Evolutionary conservation across 2,797 vertebrate genomes (phyloP), one percentile per base, ranked within the genome.

Genomic region (Sebastes jordani): DNA sequence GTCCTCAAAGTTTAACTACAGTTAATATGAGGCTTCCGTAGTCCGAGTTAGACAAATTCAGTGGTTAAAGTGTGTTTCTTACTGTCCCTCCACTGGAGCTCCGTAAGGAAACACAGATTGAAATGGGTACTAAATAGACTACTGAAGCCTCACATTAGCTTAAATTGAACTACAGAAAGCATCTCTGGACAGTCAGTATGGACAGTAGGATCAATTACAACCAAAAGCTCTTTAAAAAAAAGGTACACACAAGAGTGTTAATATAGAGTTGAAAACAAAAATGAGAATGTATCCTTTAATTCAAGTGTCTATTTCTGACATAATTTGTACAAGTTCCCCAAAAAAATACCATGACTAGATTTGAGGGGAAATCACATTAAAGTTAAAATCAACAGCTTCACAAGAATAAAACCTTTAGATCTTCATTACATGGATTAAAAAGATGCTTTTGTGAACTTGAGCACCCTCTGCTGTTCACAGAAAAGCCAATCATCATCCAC

Each of bases 381-480:
- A 22, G 3, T 34, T 46, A 46, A 72, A 71, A 30, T 36, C 2
- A 3, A 38, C 16, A 9, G 11, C n/a, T 4, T 64, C 34, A 20
- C 11, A 30, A 59, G 9, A 22, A 32, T 52, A 56, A 77, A 76
- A 62, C 13, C 36, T 4, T 55, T 7, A 46, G 7, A 25, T 54
- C 22, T 13, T 25, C 25, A 23, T 16, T 16, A 29, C 30, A 34
- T 23, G 2, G 49, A 36, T 36, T 13, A 29, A 30, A 52, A n/a
- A 23, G 29, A 30, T 36, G 32, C 25, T 59, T 62, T 16, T 25
- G 69, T 81, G 71, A 72, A 10, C 74, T 25, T 55, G 5, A 36
- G 82, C 86, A 4, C 88, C 89, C 78, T 81, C 91, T 92, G 88
- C 83, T 88, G 90, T 16, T 65, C 36, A 14, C 6, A 71, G 27